Conservation (phyloP, 2,113 vertebrate species). For the Saguinus midas region DNA sequence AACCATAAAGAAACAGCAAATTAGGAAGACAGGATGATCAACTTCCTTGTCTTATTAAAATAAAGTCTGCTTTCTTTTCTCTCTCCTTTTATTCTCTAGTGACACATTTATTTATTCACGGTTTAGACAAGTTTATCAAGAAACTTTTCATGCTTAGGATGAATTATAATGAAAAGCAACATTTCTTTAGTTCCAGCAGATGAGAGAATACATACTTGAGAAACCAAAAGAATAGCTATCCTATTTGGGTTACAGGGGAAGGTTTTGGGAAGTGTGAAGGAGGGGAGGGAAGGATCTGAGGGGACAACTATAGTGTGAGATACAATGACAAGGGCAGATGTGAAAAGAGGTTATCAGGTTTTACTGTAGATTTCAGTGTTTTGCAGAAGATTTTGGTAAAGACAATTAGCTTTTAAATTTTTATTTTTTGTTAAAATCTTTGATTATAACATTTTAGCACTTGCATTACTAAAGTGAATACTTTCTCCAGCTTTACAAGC, state of each 20-base stretch:
- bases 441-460: not conserved
- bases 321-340: not conserved
- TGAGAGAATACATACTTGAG: not conserved
- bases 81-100: not conserved
- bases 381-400: not conserved
- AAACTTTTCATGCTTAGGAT: not conserved
- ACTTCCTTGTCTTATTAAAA: constrained; percentile 30
- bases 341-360: not conserved
- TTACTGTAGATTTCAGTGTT: not conserved
- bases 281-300: not conserved
- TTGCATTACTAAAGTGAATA: not conserved
- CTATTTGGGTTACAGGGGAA: not conserved
- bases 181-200: not conserved
- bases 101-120: not conserved
- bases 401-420: not conserved
- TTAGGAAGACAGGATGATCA: not conserved
- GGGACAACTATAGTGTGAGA: not conserved
- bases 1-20: not conserved
- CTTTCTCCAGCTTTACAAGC: not conserved
- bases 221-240: not conserved
- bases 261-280: not conserved
- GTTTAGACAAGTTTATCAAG: not conserved
- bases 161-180: not conserved
- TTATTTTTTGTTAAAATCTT: not conserved
- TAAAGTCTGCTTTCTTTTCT: not conserved